Base-by-base conservation (phyloP, 2,797 vertebrate species). In the Anguilla megastoma region DNA sequence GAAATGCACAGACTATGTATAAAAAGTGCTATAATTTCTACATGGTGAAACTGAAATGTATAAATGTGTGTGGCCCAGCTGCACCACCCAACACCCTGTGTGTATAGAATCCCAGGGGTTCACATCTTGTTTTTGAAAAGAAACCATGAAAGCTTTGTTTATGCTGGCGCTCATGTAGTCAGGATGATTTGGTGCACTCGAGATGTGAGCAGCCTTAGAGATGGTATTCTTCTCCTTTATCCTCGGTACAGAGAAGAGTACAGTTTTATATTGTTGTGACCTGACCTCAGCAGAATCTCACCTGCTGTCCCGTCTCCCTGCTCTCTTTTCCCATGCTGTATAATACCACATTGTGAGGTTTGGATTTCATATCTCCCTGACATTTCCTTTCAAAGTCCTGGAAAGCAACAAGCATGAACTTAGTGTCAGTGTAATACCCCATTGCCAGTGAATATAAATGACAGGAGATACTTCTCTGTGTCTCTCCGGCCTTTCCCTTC, bases 331-430 rank as follows among this genome's bases (percentile, higher is more conserved):
- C 87, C 18, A 45, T 56, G 18, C n/a, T 85, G 52, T 24, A 66
- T 58, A 41, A 50, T 86, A 27, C 63, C 24, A 27, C 58, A 41
- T 66, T n/a, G 9, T 86, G 8, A 48, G 12, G 82, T 85, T 84
- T 48, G 74, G 84, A 84, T 85, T 89, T 76, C 86, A 45, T n/a
- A 16, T 33, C 86, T 54, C 69, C 54, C 30, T 90, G 74, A 60
- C 54, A 80, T 88, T 88, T 90, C 30, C 80, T 30, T n/a, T 86
- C n/a, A 86, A 84, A 82, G 79, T 74, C 82, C 27, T 54, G 69
- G 71, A 63, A 85, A 69, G n/a, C 30, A 63, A 41, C 36, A 86
- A 45, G 52, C 79, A 12, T 45, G 85, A 86, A 27, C 48, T 12
- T 5, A 52, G 54, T 85, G 80, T 86, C 88, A 88, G 76, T 84